phyloP scores from a whole-genome alignment of 2,888 invertebrate species.

The Leptopilina drosophilae region DNA sequence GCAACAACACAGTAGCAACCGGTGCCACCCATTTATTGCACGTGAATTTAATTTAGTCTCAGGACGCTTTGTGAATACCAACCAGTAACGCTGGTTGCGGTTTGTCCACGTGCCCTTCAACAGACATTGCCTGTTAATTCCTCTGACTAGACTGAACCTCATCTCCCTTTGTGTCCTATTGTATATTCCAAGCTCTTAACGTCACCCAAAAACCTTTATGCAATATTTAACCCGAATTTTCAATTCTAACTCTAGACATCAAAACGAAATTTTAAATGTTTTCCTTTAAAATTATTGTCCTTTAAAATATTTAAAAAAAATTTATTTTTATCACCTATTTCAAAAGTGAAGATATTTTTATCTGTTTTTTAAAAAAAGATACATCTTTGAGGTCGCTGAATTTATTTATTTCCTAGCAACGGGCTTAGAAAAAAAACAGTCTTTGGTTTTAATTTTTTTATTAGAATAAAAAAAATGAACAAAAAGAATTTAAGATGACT shows the following conservation, averaged over 20 bases:
- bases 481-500: too few relatives aligned
- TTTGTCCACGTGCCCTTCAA: constrained; percentile 46
- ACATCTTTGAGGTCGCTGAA: too few relatives aligned
- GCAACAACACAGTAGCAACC: constrained; percentile 44
- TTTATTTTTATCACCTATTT: too few relatives aligned
- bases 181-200: constrained; percentile 51
- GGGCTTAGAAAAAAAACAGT: too few relatives aligned
- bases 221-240: neutral
- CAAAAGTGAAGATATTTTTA: too few relatives aligned
- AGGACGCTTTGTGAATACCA: constrained; percentile 68
- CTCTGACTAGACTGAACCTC: constrained; percentile 43
- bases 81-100: constrained; percentile 52
- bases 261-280: neutral
- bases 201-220: neutral
- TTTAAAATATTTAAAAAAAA: too few relatives aligned
- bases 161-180: constrained; percentile 48
- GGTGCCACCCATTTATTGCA: constrained; percentile 52
- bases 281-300: neutral
- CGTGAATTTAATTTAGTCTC: constrained; percentile 61
- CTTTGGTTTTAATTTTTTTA: too few relatives aligned
- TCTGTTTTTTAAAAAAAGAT: too few relatives aligned
- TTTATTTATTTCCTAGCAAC: too few relatives aligned
- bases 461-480: too few relatives aligned
- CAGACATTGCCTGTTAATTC: constrained; percentile 37
- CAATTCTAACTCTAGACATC: constrained; percentile 7